Percentiles rank a stretch among this genome's conserved stretches.
phyloP scores from a whole-genome alignment of 1,140 invertebrate species.

The Drosophila gunungcola region DNA sequence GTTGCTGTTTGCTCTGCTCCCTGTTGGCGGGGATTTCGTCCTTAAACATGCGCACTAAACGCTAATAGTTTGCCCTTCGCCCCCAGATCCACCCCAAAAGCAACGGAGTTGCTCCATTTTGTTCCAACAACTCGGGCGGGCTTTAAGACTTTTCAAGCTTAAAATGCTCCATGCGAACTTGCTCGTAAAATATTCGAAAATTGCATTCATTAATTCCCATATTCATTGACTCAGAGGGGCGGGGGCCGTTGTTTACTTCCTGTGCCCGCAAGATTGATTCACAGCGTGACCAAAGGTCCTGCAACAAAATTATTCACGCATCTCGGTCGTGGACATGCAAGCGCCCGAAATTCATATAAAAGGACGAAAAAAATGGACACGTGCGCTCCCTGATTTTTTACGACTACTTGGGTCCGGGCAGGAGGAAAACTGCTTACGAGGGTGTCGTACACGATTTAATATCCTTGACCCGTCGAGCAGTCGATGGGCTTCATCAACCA shows the following conservation, averaged over 20 bases:
- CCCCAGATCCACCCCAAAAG: conserved; percentile 19
- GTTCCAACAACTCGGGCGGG: conserved; percentile 25
- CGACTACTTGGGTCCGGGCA: conserved; percentile 17
- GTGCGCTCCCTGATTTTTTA: conserved; percentile 61
- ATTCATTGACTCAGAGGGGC: conserved; percentile 9
- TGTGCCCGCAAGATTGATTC: conserved; percentile 80
- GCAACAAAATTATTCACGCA: conserved; percentile 77
- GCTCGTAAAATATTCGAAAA: conserved; percentile 60
- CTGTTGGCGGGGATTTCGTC: conserved; percentile 57
- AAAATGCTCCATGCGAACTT: conserved; percentile 16
- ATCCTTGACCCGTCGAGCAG: conserved; percentile 41
- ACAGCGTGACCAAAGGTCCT: conserved; percentile 82
- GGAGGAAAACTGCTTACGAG: conserved; percentile 33
- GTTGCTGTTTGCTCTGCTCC: conserved; percentile 66
- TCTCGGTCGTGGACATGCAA: conserved; percentile 67
- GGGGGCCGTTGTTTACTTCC: conserved; percentile 60
- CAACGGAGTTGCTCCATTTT: conserved; percentile 67
- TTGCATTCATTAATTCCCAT: conserved; percentile 53
- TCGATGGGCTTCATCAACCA: conserved; percentile 23
- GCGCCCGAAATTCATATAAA: conserved; percentile 46
- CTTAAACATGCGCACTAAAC: conserved; percentile 81
- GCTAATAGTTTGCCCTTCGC: conserved; percentile 70
- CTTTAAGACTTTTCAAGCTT: conserved; percentile 28
- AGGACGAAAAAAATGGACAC: conserved; percentile 44
- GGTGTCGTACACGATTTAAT: conserved; percentile 49